A percentile compares a stretch with the other conserved stretches of the same genome.
Evolutionary conservation across 2,888 invertebrate genomes (phyloP).

Genomic region (Venusia cambrica): DNA sequence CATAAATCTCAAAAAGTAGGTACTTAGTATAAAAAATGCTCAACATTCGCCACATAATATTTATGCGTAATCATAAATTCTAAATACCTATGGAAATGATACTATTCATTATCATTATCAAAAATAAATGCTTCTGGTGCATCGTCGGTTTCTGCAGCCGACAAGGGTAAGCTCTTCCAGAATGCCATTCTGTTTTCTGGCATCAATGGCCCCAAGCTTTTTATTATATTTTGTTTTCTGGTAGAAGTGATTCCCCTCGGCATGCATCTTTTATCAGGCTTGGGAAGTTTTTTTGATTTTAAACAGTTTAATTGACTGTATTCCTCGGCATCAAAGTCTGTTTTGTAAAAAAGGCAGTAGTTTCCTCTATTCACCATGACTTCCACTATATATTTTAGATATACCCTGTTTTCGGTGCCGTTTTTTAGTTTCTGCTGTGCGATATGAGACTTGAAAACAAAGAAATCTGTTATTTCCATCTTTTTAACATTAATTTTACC

Average conservation of each 20-base stretch:
- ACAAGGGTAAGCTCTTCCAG: background rate
- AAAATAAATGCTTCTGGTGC: background rate
- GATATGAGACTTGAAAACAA: conserved; percentile 1
- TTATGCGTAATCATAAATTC: background rate
- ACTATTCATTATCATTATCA: conserved; percentile 1
- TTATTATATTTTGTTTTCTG: conserved; percentile 1
- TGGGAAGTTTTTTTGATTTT: conserved; percentile 1
- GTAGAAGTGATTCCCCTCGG: conserved; percentile 1
- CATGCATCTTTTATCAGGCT: background rate
- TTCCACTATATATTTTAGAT: conserved; percentile 2
- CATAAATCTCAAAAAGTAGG: conserved; percentile 1
- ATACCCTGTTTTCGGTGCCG: background rate
- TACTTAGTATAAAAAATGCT: conserved; percentile 1
- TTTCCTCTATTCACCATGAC: conserved; percentile 1
- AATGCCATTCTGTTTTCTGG: too few species aligned
- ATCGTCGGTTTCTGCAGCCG: conserved; percentile 1
- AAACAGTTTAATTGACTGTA: conserved; percentile 2
- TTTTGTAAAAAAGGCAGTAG: conserved; percentile 2
- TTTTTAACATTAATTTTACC: conserved; percentile 1
- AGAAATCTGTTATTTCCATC: conserved; percentile 1
- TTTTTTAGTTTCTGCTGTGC: conserved; percentile 1
- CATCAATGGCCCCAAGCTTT: conserved; percentile 1
- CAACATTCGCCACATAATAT: conserved; percentile 1
- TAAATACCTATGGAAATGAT: conserved; percentile 1
- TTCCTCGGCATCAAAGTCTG: conserved; percentile 2